Evolutionary conservation across 2,797 vertebrate species (phyloP).

Genomic region (Pantherophis alleghaniensis): DNA sequence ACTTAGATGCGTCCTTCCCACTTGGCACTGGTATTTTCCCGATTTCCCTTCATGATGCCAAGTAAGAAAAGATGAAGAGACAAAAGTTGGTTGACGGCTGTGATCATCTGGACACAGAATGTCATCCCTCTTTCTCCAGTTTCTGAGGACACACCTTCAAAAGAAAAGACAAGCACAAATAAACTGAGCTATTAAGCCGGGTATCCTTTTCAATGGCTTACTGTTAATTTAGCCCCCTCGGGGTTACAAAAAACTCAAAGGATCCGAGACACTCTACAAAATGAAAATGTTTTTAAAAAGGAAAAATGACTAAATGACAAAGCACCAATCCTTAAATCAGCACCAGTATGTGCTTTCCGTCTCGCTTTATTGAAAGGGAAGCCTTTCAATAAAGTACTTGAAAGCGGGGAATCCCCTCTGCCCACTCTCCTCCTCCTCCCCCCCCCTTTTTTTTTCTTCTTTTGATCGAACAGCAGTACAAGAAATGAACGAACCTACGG

Average conservation of each 20-base stretch:
- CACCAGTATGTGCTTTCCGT: too few species aligned
- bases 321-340: too few species aligned
- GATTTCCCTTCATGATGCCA: not conserved
- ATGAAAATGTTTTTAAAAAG: not conserved
- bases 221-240: not conserved
- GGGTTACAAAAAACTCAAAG: not conserved
- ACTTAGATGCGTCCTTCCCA: conserved; percentile 29
- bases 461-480: not conserved
- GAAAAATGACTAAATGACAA: not conserved
- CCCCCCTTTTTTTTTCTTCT: not conserved
- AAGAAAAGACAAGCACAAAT: not conserved
- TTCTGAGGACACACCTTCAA: not conserved
- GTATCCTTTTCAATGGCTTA: not conserved
- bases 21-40: conserved; percentile 48
- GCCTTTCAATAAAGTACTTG: conserved; percentile 46
- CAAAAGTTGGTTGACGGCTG: conserved; percentile 40
- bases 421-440: not conserved
- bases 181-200: not conserved
- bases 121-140: conserved; percentile 38
- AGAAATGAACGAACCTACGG: not conserved
- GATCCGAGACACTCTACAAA: not conserved
- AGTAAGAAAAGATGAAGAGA: conserved; percentile 13
- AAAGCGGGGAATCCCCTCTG: not conserved
- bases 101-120: conserved; percentile 60
- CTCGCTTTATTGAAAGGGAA: not conserved